These are phyloP conservation scores for Geothlypis trichas DNA, from an alignment of 2,113 vertebrate genomes.

Conservation along the genomic window DNA sequence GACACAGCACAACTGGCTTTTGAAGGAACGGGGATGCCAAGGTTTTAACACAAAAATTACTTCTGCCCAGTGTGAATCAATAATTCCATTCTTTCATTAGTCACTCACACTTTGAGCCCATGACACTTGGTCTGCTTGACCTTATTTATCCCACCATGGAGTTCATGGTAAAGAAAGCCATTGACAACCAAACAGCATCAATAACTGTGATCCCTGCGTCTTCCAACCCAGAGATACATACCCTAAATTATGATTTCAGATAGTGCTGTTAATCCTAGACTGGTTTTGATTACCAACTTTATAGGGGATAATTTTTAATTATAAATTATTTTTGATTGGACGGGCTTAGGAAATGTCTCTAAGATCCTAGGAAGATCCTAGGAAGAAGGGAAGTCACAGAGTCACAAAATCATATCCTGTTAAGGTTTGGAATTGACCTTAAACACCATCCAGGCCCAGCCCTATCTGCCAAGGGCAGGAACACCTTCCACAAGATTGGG, in stretches of 20 bases:
- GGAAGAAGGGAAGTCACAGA: not conserved
- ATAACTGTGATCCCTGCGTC: not conserved
- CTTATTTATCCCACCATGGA: conserved; percentile 34
- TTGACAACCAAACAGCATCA: not conserved
- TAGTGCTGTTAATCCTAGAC: not conserved
- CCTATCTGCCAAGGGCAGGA: not conserved
- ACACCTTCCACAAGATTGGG: not conserved
- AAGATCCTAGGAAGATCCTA: not conserved
- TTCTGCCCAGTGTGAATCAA: conserved; percentile 33
- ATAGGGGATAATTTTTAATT: not conserved
- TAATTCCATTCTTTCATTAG: conserved; percentile 54
- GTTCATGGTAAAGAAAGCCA: not conserved
- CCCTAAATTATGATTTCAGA: not conserved
- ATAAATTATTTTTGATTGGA: not conserved
- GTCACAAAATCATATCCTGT: not conserved
- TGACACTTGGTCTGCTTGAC: not conserved
- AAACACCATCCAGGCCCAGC: not conserved
- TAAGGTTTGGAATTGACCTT: not conserved
- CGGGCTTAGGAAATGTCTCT: not conserved
- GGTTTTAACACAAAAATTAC: conserved; percentile 51
- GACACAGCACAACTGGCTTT: conserved; percentile 21
- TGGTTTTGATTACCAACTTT: not conserved
- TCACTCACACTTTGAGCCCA: conserved; percentile 15
- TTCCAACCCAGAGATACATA: not conserved
- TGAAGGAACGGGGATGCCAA: not conserved